Base-by-base conservation (phyloP, 2,888 invertebrate genomes). In the Venusia cambrica region DNA sequence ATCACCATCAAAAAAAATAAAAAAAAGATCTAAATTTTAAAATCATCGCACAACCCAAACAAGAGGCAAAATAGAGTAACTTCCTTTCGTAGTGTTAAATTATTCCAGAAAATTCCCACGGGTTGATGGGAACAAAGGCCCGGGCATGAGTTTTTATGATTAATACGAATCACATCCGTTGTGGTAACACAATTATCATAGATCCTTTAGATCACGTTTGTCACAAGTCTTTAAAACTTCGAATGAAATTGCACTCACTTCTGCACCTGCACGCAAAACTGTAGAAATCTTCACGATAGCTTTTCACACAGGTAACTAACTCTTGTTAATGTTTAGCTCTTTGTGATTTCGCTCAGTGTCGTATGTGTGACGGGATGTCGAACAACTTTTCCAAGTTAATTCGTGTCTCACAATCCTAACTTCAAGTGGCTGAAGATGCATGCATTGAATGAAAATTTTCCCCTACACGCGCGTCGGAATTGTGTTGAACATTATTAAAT, bases 351-450 rank as follows among this genome's bases (percentile, higher is more conserved):
- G 51, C 68, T 58, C 61, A 51, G 51, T 51, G 51, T 59, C 48
- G 53, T 51, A 33, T 44, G 58, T 69, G 57, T 71, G 72, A 66
- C 64, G 57, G 59, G 57, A 56, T 61, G 73, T 73, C 77, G 72
- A 80, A 78, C 74, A 73, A 69, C 76, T 77, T 73, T 76, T 68
- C 68, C 57, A 75, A 83, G 72, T 83, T 80, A 77, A 84, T 81
- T 80, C 70, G 63, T 67, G 66, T 75, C 73, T 77, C 73, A 73
- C 75, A 75, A 79, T 79, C 71, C 68, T 63, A 73, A 83, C 81
- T 64, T 78, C 72, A 55, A 76, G 70, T 69, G 72, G 51, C 46
- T 33, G 21, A 52, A 52, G 57, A 57, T 52, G 59, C 51, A 51
- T 62, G 54, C 27, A 47, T 43, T 57, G 67, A 68, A 68, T 73